Evolutionary conservation across 2,797 vertebrate species (phyloP).

Genomic region (Heliangelus exortis): DNA sequence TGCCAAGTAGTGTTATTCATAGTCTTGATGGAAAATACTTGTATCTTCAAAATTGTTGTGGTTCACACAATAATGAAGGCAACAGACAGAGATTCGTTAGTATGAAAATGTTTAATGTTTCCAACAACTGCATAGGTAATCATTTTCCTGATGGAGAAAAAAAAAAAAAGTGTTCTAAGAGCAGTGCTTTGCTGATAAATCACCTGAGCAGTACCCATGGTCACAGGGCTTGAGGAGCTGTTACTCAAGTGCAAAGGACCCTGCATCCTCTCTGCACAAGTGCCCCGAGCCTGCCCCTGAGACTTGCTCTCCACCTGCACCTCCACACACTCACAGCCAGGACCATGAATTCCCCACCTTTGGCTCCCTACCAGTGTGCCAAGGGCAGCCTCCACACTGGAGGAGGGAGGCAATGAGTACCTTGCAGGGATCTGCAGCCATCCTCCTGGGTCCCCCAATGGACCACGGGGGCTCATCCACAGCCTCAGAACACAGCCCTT

Average conservation of each 20-base stretch:
- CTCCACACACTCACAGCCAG: background rate
- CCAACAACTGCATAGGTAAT: slow-evolving; percentile 50
- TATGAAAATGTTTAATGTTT: slow-evolving; percentile 44
- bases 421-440: background rate
- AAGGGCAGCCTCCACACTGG: background rate
- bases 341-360: background rate
- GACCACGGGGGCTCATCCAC: background rate
- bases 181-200: slow-evolving; percentile 39
- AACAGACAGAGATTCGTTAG: slow-evolving; percentile 60
- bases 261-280: background rate
- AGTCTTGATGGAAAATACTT: slow-evolving; percentile 80
- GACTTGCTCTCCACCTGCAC: background rate
- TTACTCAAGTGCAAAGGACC: background rate
- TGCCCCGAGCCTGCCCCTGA: background rate
- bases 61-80: slow-evolving; percentile 67
- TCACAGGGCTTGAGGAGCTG: background rate
- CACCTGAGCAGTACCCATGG: background rate
- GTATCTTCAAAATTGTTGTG: slow-evolving; percentile 78
- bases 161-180: background rate
- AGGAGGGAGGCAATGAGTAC: background rate
- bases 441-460: background rate
- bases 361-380: background rate
- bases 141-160: background rate
- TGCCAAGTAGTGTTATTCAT: slow-evolving; percentile 79
- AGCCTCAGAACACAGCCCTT: background rate